These are phyloP conservation scores for Nothoprocta perdicaria DNA, from an alignment of 2,113 vertebrate species.

Conservation along the genomic window DNA sequence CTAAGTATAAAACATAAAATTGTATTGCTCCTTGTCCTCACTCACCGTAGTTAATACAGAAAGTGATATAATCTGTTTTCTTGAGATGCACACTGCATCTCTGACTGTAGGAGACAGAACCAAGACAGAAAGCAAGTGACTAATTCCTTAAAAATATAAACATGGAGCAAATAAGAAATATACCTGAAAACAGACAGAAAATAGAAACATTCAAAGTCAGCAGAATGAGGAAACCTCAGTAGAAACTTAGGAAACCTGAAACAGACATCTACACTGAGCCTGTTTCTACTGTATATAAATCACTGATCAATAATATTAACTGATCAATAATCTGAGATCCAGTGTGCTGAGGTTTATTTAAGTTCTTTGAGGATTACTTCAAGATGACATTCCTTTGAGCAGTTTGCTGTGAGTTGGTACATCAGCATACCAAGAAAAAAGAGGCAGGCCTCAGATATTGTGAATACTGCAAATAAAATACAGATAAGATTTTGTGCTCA, in stretches of 20 bases:
- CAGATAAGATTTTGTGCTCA: not conserved
- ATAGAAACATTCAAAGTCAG: not conserved
- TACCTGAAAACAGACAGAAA: not conserved
- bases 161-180: not conserved
- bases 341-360: not conserved
- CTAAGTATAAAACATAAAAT: not conserved
- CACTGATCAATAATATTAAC: not conserved
- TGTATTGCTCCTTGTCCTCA: not conserved
- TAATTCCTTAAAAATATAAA: not conserved
- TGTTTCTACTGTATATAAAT: not conserved
- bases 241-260: not conserved
- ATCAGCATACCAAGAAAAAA: not conserved
- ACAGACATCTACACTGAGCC: not conserved
- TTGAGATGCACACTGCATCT: not conserved
- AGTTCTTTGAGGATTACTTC: not conserved
- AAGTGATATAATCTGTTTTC: not conserved
- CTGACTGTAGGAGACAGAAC: not conserved
- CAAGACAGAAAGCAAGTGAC: not conserved
- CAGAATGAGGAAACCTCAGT: not conserved
- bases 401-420: not conserved
- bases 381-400: not conserved
- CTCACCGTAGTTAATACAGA: not conserved
- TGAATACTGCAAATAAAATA: not conserved
- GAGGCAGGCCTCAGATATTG: not conserved
- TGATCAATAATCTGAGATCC: not conserved